Percentiles rank a stretch among this genome's conserved stretches.
phyloP scores from a whole-genome alignment of 2,888 invertebrate genomes.

The Spisula subtruncata region DNA sequence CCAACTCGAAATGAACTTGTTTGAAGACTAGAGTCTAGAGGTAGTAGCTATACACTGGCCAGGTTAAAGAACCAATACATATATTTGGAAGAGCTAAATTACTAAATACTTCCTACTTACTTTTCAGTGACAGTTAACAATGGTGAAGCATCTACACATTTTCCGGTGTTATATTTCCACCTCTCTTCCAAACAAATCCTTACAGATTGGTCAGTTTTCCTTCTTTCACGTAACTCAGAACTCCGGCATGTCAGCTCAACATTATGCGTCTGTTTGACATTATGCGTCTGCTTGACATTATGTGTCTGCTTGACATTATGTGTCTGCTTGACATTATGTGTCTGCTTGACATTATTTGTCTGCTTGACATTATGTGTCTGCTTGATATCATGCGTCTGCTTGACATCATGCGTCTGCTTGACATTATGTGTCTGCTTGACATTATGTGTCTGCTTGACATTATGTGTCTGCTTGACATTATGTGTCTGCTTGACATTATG shows the following conservation, averaged over 20 bases:
- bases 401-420: not conserved
- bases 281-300: not conserved
- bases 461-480: not conserved
- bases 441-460: not conserved
- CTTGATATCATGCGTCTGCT: not conserved
- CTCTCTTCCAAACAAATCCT: constrained; percentile 33
- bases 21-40: no score
- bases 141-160: constrained; percentile 95
- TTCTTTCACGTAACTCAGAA: no score
- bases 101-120: constrained; percentile 71
- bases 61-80: no score
- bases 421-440: not conserved
- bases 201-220: not conserved
- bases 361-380: not conserved
- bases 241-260: not conserved
- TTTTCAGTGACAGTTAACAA: constrained; percentile 75
- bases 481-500: not conserved
- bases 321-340: not conserved
- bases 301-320: not conserved
- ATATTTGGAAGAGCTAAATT: no score
- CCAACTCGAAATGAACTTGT: no score
- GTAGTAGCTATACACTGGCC: no score
- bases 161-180: constrained; percentile 91
- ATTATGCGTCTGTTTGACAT: not conserved
- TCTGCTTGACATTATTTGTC: not conserved